A percentile compares a stretch with the other conserved stretches of the same genome.
Evolutionary conservation across 1,140 invertebrate genomes (phyloP).

Genomic region (Bombyx mori): ASM3026992v2 NC_085118.1:1724001-1724500

Average conservation of each 20-base stretch:
- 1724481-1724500: slow-evolving; percentile 75
- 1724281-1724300: slow-evolving; percentile 81
- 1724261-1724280: slow-evolving; percentile 81
- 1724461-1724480: slow-evolving; percentile 70
- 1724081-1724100: slow-evolving; percentile 84
- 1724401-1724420: slow-evolving; percentile 76
- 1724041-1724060: slow-evolving; percentile 81
- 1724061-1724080: slow-evolving; percentile 80
- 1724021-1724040: slow-evolving; percentile 77
- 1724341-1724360: slow-evolving; percentile 81
- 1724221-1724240: slow-evolving; percentile 78
- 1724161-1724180: slow-evolving; percentile 76
- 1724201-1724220: slow-evolving; percentile 75
- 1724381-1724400: slow-evolving; percentile 84
- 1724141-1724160: slow-evolving; percentile 78
- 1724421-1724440: slow-evolving; percentile 64
- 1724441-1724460: slow-evolving; percentile 55
- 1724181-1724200: slow-evolving; percentile 75
- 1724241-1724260: slow-evolving; percentile 81
- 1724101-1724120: slow-evolving; percentile 79
- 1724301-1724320: slow-evolving; percentile 81
- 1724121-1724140: slow-evolving; percentile 82
- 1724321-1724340: slow-evolving; percentile 86
- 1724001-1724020: slow-evolving; percentile 75
- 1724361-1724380: slow-evolving; percentile 82